These are phyloP conservation scores for Arctia plantaginis DNA, from an alignment of 2,888 invertebrate species.

Conservation along the genomic window DNA sequence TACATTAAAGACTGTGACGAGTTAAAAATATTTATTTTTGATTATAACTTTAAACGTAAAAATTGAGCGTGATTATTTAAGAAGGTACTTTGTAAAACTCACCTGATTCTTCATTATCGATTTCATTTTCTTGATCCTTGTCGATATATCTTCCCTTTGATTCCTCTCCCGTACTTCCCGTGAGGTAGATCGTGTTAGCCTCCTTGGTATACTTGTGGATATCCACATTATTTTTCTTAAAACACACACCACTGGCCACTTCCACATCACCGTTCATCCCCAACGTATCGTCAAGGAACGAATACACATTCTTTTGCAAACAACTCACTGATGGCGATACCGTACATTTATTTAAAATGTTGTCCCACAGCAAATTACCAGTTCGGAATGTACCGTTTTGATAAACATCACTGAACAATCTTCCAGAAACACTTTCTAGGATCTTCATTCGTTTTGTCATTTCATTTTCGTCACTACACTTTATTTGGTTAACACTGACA, in stretches of 20 bases:
- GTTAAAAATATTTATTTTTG: no score
- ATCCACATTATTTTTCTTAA: constrained; percentile 88
- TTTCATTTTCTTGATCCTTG: constrained; percentile 54
- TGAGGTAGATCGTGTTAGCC: constrained; percentile 82
- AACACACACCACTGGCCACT: constrained; percentile 88
- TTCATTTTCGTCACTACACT: constrained; percentile 61
- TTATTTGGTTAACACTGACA: constrained; percentile 60
- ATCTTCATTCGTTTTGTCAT: constrained; percentile 70
- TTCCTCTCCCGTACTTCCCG: constrained; percentile 73
- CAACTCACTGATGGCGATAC: constrained; percentile 89
- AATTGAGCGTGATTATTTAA: background rate
- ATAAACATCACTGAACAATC: constrained; percentile 75
- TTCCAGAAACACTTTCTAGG: constrained; percentile 72
- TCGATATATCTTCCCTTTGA: constrained; percentile 66
- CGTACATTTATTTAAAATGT: constrained; percentile 90
- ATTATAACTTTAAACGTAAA: background rate
- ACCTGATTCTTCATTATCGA: constrained; percentile 77
- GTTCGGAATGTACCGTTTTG: constrained; percentile 82
- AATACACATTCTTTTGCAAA: constrained; percentile 91
- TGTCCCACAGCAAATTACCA: constrained; percentile 91
- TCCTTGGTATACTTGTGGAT: constrained; percentile 85
- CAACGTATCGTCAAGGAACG: constrained; percentile 90
- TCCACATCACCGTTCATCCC: constrained; percentile 88
- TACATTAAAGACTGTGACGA: no score
- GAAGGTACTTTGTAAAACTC: constrained; percentile 30